Evolutionary conservation across 2,888 invertebrate genomes (phyloP).

Genomic region (Hedya salicella): DNA sequence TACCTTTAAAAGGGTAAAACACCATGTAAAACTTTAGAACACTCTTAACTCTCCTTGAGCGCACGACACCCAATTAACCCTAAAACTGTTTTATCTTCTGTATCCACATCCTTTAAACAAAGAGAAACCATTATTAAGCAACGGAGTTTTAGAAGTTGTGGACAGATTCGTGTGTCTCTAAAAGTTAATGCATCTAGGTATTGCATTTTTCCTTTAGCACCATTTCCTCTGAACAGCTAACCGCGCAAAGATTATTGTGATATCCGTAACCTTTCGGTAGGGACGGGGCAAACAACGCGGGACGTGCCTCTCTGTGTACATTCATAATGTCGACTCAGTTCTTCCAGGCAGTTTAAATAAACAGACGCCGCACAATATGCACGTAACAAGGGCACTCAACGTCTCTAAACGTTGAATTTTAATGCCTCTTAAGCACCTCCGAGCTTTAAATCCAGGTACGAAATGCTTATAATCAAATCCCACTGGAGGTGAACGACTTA

Average conservation of each 20-base stretch:
- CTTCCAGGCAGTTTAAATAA: slow-evolving; percentile 1
- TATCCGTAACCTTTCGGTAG: not conserved
- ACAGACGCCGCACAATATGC: slow-evolving; percentile 24
- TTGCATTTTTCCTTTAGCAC: not conserved
- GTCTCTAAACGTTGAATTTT: slow-evolving; percentile 36
- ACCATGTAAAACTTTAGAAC: too few relatives aligned
- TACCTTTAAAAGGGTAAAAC: too few relatives aligned
- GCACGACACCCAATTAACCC: too few relatives aligned
- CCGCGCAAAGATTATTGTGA: not conserved
- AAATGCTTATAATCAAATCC: slow-evolving; percentile 30
- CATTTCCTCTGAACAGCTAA: not conserved
- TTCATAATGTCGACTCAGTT: slow-evolving; percentile 24
- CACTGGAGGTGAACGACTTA: slow-evolving; percentile 18
- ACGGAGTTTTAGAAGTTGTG: too few relatives aligned
- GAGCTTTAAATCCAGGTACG: slow-evolving; percentile 15
- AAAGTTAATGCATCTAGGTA: not conserved
- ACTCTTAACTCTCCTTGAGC: too few relatives aligned
- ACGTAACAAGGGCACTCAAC: slow-evolving; percentile 25
- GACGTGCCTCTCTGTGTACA: slow-evolving; percentile 7
- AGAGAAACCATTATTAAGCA: too few relatives aligned
- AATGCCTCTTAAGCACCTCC: slow-evolving; percentile 33
- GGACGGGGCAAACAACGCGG: not conserved
- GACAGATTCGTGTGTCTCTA: too few relatives aligned
- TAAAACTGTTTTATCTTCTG: too few relatives aligned
- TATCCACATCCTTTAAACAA: too few relatives aligned